Evolutionary conservation across 1,140 invertebrate species (phyloP), one percentile per base, ranked within the genome.

Genomic region (Holotrichia oblita): DNA sequence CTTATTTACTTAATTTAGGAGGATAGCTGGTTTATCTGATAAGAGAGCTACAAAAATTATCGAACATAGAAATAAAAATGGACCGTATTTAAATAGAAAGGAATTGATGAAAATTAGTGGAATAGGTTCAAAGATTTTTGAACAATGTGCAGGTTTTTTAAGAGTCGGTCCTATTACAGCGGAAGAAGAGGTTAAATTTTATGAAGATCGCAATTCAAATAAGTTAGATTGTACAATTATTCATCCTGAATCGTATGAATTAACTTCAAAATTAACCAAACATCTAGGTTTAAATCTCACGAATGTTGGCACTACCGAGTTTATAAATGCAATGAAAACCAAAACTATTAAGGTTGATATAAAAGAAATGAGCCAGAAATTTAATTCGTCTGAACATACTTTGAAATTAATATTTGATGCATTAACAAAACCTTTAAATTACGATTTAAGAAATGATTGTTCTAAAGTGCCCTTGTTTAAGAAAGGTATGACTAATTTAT

Each of bases 121-220:
- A 17, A 93, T 98, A 76, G 96, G 96, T 0, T 90, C 90, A 14
- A 93, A 96, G 83, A 92, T 93, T 0, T 98, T 93, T 85, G 93
- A 96, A 83, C 97, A 98, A 82, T 97, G 95, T 85, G 94, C 94
- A 20, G 97, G 96, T 0, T 98, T 98, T 85, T 89, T 98, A 12
- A 91, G 94, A 80, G 92, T 97, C 73, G 83, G 91, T n/a, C 91
- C 91, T 12, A 87, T 89, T 22, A 90, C 88, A 42, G 82, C 79
- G 3, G 83, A 87, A 9, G 82, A 89, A 40, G 85, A 85, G 12
- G 7, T 77, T 77, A 55, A 78, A 72, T 83, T 83, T 82, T 83
- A 84, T 73, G 80, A 81, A 77, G 83, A 78, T 61, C 0, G n/a
- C 12, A 85, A 88, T 6, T 85, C 84, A 10, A 94, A 96, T 82